Conservation (phyloP, 1,140 invertebrate species). For the Physella acuta region DNA sequence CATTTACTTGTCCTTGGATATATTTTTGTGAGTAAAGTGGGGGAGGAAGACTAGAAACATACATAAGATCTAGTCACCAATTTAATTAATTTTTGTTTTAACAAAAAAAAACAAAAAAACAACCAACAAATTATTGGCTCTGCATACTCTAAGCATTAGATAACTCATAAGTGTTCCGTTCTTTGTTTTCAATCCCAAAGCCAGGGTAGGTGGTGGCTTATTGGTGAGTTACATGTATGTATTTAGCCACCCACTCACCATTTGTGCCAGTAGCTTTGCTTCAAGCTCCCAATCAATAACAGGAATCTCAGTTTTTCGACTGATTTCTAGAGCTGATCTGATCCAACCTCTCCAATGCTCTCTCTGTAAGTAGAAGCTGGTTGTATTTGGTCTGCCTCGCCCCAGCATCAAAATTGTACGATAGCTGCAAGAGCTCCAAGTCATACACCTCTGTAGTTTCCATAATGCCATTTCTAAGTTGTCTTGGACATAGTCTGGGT, state of each 20-base stretch:
- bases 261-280: slow-evolving; percentile 22
- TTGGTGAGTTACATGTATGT: too few species aligned
- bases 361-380: slow-evolving; percentile 24
- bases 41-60: too few species aligned
- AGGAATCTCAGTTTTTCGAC: slow-evolving; percentile 5
- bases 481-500: slow-evolving; percentile 28
- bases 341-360: slow-evolving; percentile 27
- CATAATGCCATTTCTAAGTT: slow-evolving; percentile 26
- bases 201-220: too few species aligned
- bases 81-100: too few species aligned
- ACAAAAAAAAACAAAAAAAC: too few species aligned
- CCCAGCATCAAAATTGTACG: slow-evolving; percentile 17
- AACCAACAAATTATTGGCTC: too few species aligned
- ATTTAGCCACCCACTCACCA: slow-evolving; percentile 1
- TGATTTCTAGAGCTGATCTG: slow-evolving; percentile 21
- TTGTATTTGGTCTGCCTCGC: slow-evolving; percentile 17
- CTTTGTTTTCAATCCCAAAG: too few species aligned
- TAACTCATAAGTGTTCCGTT: too few species aligned
- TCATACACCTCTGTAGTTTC: slow-evolving; percentile 27
- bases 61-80: too few species aligned
- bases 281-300: slow-evolving; percentile 27
- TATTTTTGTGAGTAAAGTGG: too few species aligned
- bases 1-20: too few species aligned
- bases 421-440: slow-evolving; percentile 24
- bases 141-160: too few species aligned